These are phyloP conservation scores for Erinaceus europaeus DNA, from an alignment of 2,113 vertebrate species.

Conservation along the genomic window DNA sequence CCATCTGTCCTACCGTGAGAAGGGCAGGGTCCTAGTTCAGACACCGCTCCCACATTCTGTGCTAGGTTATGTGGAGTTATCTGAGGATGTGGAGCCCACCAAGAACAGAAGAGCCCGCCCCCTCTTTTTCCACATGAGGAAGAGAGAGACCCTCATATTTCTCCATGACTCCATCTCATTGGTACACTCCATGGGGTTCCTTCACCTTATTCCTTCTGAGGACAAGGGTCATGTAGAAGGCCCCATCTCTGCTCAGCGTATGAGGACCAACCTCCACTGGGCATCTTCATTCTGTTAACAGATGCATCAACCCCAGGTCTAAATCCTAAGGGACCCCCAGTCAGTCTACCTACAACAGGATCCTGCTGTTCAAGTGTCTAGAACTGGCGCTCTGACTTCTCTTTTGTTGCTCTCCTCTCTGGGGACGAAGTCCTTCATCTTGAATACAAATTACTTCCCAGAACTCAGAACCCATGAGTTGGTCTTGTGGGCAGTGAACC, in stretches of 20 bases:
- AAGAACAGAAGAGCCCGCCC: background rate
- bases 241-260: background rate
- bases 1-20: background rate
- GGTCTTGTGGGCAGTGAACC: too few relatives aligned
- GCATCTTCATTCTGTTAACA: background rate
- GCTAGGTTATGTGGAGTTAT: too few relatives aligned
- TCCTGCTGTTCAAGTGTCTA: background rate
- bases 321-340: too few relatives aligned
- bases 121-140: background rate
- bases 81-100: background rate
- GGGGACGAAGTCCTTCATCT: background rate
- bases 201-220: background rate
- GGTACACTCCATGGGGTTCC: too few relatives aligned
- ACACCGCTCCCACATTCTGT: background rate
- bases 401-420: background rate
- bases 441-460: too few relatives aligned
- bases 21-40: background rate
- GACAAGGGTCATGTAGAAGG: too few relatives aligned
- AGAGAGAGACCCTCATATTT: background rate
- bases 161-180: background rate
- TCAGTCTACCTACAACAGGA: background rate
- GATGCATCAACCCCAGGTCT: too few relatives aligned
- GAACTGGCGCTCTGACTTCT: background rate
- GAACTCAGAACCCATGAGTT: too few relatives aligned
- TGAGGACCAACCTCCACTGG: background rate